These are phyloP conservation scores for Drosophila littoralis DNA, from an alignment of 1,140 invertebrate species.

Conservation along the genomic window DNA sequence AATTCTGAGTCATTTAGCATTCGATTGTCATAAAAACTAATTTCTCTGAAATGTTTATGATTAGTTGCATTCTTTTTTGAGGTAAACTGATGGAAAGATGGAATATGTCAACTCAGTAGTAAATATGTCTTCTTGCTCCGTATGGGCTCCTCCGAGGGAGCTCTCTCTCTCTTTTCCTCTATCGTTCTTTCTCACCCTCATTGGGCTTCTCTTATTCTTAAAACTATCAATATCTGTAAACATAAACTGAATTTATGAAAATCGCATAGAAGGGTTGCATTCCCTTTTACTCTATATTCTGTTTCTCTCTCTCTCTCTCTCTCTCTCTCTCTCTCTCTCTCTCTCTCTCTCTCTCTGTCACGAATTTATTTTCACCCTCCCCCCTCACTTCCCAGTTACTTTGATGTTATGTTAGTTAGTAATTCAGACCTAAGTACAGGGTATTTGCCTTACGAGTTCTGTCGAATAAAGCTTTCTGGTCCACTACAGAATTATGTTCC, in stretches of 20 bases:
- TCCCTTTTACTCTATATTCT: not conserved
- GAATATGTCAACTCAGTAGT: too few relatives aligned
- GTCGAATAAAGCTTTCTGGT: not conserved
- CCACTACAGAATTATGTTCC: slow-evolving; percentile 3
- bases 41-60: not conserved
- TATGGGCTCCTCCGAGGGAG: too few relatives aligned
- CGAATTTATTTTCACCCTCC: too few relatives aligned
- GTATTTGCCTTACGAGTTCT: not conserved
- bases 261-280: not conserved
- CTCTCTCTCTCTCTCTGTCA: not conserved
- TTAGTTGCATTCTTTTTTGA: too few relatives aligned
- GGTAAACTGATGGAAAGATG: too few relatives aligned
- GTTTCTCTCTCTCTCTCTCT: too few relatives aligned
- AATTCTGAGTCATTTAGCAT: not conserved
- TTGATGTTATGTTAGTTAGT: too few relatives aligned
- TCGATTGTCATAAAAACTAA: not conserved
- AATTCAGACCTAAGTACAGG: not conserved
- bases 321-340: not conserved
- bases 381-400: not conserved
- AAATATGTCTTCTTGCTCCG: too few relatives aligned
- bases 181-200: too few relatives aligned
- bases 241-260: not conserved
- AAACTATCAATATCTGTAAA: too few relatives aligned
- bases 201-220: too few relatives aligned
- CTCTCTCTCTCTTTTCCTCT: too few relatives aligned